Base-by-base conservation (phyloP, 2,797 vertebrate genomes). In the Chiloscyllium punctatum region DNA sequence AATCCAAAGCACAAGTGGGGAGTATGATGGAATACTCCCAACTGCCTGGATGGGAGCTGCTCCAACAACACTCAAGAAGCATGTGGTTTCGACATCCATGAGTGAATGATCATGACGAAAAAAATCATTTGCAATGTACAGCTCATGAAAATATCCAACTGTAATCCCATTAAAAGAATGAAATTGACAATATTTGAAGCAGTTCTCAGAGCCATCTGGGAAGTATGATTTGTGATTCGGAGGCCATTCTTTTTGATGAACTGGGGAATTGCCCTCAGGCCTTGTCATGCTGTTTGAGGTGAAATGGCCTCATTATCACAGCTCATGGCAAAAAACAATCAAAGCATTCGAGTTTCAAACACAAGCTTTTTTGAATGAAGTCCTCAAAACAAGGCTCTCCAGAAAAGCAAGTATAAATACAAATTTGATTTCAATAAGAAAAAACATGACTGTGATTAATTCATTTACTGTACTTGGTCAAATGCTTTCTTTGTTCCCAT, bases 361-460 rank as follows among this genome's bases (percentile, higher is more conserved):
- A 77, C 94, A 57, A 77, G 92, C 23, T 72, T 72, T 69, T 94
- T 94, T 71, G 37, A 94, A 94, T 68, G 42, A 94, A 94, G 94
- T 57, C 71, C 48, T 95, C 27, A 95, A 94, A 77, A 18, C 94
- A 95, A 33, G 94, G 71, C 74, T n/a, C 77, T 77, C 25, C 30
- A 57, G 94, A 30, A 18, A 77, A 69, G 69, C 68, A 71, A 94
- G 92, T 48, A 72, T 72, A 94, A 94, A 94, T 94, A 69, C 92
- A 72, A 92, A 57, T 18, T 53, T 95, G 53, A 95, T 77, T 21
- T 95, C 71, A 77, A 95, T 95, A 77, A 95, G 90, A 57, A 74
- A 48, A 77, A 95, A 77, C 72, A 95, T 74, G 72, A 95, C 71
- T 77, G 94, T 95, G 48, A 95, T 95, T 95, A 95, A 77, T 95